Evolutionary conservation across 2,113 vertebrate genomes (phyloP), one percentile per base, ranked within the genome.

Genomic region (Rhadina sibilatrix): DNA sequence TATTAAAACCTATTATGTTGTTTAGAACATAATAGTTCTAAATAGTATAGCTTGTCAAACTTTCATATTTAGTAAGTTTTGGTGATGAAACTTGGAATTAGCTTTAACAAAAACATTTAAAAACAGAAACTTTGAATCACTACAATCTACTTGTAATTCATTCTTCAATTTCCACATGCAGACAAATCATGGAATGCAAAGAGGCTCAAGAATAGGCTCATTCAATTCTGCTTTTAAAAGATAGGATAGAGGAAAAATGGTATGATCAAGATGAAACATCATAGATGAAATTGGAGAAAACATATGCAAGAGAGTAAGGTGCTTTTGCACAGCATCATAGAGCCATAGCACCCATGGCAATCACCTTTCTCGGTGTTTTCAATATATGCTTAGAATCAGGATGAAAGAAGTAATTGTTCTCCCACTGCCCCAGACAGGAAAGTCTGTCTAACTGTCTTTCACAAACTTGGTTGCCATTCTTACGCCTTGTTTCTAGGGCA

Each of bases 291-390:
- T 2, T 37, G 16, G 22, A 81, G 46, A 61, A 89, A 78, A 56
- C 0, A 1, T 5, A 15, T 33, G 9, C 38, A 64, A 54, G 17
- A 28, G 4, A 8, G 6, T 60, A 42, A 4, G 2, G 63, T 20
- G 44, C 15, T 88, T 90, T 76, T 57, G 21, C 31, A 86, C 8
- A 31, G 9, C 14, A 35, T 72, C 27, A 30, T 24, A 80, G 27
- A 90, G 9, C 12, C 23, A 21, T 72, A 72, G 27, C 0, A 1
- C 2, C 3, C 18, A 11, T 18, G 52, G 47, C 6, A 70, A 53
- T 24, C 15, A 57, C 10, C 12, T 61, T 86, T 65, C 10, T 37
- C 57, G 11, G 5, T 83, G 40, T 14, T 83, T 80, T 85, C 49
- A 44, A 40, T 56, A 25, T 25, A 59, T 27, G 7, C 11, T 27